Conservation (phyloP, 2,797 vertebrate species). For the Halcyon chelicuti region DNA sequence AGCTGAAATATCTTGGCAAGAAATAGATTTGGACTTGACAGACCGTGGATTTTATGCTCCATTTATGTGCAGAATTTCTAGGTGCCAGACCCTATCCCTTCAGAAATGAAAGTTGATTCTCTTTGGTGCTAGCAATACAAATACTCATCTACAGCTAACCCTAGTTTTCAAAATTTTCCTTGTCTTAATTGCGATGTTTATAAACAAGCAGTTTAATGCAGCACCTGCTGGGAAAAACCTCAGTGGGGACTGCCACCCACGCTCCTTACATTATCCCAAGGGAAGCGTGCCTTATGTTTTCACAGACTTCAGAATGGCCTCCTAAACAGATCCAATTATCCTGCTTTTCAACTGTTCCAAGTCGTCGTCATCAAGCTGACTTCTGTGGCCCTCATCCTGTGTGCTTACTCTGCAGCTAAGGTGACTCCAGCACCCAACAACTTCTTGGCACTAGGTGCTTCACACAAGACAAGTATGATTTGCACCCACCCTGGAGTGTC, state of each 20-base stretch:
- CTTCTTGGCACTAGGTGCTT: background rate
- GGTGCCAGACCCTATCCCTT: background rate
- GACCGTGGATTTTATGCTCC: background rate
- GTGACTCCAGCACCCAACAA: background rate
- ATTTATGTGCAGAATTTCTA: background rate
- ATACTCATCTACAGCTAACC: background rate
- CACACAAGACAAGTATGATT: fast-evolving
- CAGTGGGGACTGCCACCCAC: background rate
- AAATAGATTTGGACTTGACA: background rate
- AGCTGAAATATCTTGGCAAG: background rate
- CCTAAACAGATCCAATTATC: fast-evolving
- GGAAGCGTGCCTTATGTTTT: background rate
- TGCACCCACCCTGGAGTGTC: background rate
- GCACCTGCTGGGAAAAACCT: background rate
- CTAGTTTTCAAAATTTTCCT: background rate
- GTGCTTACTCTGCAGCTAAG: fast-evolving
- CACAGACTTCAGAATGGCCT: background rate
- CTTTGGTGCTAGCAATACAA: background rate
- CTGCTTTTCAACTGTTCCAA: background rate
- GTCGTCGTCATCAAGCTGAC: too few relatives aligned
- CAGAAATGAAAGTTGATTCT: background rate
- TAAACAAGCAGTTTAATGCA: background rate
- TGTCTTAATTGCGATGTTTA: background rate
- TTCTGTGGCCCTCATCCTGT: background rate
- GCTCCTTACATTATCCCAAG: background rate